phyloP scores from a whole-genome alignment of 2,888 invertebrate species.

The Cecidostiba fungosa region DNA sequence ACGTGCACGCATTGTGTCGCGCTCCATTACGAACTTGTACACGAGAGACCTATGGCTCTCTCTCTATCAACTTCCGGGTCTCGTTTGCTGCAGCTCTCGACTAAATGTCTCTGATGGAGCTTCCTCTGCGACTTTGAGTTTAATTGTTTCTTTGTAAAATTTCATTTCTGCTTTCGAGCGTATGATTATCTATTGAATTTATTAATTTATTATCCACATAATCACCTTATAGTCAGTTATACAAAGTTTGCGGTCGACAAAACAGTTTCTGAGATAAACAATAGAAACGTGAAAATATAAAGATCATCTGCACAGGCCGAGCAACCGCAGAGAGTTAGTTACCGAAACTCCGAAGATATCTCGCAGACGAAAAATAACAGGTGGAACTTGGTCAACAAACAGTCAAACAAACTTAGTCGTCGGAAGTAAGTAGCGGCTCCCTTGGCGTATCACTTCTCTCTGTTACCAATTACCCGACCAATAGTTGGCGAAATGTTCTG shows the following conservation, averaged over 20 bases:
- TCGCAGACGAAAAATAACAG: not conserved
- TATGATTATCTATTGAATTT: no score
- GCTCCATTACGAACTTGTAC: conserved; percentile 13
- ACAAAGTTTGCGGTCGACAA: no score
- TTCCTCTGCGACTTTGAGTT: not conserved
- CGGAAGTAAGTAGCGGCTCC: not conserved
- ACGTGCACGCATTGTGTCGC: conserved; percentile 1
- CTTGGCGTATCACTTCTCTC: not conserved
- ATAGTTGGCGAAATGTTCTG: not conserved
- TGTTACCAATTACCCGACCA: not conserved
- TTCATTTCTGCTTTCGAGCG: not conserved
- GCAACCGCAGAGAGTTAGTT: not conserved
- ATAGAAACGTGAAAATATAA: no score
- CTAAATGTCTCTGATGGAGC: not conserved
- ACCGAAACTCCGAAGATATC: not conserved
- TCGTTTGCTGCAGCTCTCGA: not conserved
- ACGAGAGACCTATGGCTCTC: not conserved
- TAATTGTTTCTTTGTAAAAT: not conserved
- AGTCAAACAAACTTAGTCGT: not conserved
- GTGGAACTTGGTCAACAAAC: not conserved
- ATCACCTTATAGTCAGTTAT: no score
- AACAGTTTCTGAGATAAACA: no score
- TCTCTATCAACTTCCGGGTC: not conserved
- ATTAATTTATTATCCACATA: no score
- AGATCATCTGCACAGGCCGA: not conserved